Conservation (phyloP, 1,140 invertebrate species). For the Aleiodes sp. region DNA sequence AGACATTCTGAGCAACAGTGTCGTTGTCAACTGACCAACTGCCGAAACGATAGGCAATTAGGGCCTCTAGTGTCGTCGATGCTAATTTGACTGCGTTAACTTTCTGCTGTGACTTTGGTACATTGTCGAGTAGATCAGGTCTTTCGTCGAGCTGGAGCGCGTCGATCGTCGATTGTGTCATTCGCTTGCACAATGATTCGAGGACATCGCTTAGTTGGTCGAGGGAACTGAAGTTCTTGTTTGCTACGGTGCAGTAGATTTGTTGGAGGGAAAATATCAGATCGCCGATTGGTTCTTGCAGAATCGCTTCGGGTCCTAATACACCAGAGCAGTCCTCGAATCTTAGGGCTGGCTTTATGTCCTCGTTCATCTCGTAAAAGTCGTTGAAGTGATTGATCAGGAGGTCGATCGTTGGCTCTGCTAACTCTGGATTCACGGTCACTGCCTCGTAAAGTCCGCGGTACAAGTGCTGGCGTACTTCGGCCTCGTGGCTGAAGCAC, state of each 20-base stretch:
- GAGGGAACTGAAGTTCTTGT: slow-evolving; percentile 35
- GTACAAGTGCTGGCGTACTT: slow-evolving; percentile 69
- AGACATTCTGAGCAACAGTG: slow-evolving; percentile 51
- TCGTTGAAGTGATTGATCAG: slow-evolving; percentile 64
- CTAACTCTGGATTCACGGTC: slow-evolving; percentile 60
- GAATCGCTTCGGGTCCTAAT: slow-evolving; percentile 52
- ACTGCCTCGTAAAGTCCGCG: slow-evolving; percentile 63
- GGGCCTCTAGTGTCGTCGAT: slow-evolving; percentile 63
- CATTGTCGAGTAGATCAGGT: slow-evolving; percentile 59
- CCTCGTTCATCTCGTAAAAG: slow-evolving; percentile 59
- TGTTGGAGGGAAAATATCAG: slow-evolving; percentile 57
- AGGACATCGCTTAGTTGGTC: slow-evolving; percentile 50
- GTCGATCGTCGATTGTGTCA: slow-evolving; percentile 52
- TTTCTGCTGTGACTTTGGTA: slow-evolving; percentile 64
- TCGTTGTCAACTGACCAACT: slow-evolving; percentile 59
- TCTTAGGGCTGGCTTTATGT: slow-evolving; percentile 52
- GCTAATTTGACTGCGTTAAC: slow-evolving; percentile 61
- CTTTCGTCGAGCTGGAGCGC: slow-evolving; percentile 61
- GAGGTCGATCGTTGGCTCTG: slow-evolving; percentile 64
- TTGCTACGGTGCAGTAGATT: slow-evolving; percentile 50
- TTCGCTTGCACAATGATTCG: slow-evolving; percentile 57
- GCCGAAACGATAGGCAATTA: slow-evolving; percentile 64
- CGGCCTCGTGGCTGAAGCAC: slow-evolving; percentile 70
- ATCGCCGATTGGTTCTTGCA: slow-evolving; percentile 60
- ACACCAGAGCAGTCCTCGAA: slow-evolving; percentile 64